phyloP scores from a whole-genome alignment of 2,113 vertebrate genomes.

The Corythaeola cristata region DNA sequence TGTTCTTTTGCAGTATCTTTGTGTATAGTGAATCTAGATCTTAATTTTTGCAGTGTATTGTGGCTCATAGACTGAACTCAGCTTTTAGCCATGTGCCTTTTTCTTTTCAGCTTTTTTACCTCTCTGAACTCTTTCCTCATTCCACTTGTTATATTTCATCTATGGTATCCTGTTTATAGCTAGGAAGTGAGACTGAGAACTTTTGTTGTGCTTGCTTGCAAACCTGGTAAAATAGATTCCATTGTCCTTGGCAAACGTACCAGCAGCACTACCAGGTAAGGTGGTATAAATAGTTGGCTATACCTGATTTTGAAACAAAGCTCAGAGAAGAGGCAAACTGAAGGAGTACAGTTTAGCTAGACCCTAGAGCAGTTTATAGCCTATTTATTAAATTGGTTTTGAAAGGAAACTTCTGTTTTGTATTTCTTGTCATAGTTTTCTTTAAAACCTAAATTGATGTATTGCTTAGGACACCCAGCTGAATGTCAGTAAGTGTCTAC shows the following conservation, averaged over 20 bases:
- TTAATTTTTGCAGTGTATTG: background rate
- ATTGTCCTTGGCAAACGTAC: background rate
- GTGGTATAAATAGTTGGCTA: background rate
- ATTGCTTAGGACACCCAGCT: background rate
- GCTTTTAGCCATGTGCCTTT: background rate
- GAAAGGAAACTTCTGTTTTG: background rate
- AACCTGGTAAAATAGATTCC: background rate
- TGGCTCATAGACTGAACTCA: background rate
- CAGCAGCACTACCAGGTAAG: background rate
- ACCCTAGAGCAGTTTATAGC: background rate
- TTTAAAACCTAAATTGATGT: background rate
- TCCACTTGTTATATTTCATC: background rate
- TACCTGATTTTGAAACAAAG: background rate
- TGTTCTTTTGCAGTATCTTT: background rate
- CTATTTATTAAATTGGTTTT: background rate
- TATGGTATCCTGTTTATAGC: background rate
- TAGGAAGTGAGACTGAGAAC: background rate
- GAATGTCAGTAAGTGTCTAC: background rate
- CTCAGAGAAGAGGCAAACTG: background rate
- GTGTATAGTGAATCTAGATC: background rate
- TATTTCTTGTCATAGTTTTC: background rate
- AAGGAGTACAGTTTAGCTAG: background rate
- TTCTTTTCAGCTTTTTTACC: background rate
- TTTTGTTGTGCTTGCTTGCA: background rate
- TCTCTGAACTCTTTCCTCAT: background rate